phyloP scores from a whole-genome alignment of 2,113 vertebrate genomes.

The Alaudala cheleensis region DNA sequence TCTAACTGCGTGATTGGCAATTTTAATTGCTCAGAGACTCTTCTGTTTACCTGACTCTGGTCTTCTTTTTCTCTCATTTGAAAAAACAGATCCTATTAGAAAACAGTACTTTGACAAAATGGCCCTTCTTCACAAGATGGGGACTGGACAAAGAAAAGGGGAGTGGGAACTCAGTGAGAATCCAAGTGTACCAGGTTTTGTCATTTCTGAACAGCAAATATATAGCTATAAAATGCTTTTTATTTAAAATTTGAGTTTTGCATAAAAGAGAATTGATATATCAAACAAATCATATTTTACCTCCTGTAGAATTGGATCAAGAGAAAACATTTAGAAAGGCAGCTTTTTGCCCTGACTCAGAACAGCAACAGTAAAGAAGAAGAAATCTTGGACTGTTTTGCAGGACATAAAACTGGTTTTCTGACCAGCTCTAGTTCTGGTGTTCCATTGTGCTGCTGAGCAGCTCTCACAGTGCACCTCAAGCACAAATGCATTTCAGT shows the following conservation, averaged over 20 bases:
- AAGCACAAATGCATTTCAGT: neutral
- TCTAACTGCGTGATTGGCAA: neutral
- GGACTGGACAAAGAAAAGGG: neutral
- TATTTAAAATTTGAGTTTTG: neutral
- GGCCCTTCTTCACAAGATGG: neutral
- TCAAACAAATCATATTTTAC: neutral
- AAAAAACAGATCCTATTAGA: neutral
- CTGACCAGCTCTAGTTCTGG: neutral
- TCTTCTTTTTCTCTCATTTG: neutral
- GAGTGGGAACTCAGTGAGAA: neutral
- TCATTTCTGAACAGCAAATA: neutral
- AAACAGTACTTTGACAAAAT: neutral
- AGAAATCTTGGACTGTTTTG: neutral
- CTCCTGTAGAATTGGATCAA: neutral
- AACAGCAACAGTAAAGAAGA: neutral
- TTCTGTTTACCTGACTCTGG: neutral
- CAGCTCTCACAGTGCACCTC: neutral
- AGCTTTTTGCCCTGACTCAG: neutral
- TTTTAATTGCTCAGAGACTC: neutral
- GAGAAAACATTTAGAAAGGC: neutral
- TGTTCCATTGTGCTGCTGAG: neutral
- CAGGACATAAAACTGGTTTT: slow-evolving; percentile 1
- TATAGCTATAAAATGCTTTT: neutral
- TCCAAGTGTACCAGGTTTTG: neutral
- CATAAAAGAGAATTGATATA: neutral